A percentile compares a stretch with the other conserved stretches of the same genome.
Evolutionary conservation across 30 jellyfish, hydroid and myxozoan species (phyloP).

Genomic region (Mastigias papua): DNA sequence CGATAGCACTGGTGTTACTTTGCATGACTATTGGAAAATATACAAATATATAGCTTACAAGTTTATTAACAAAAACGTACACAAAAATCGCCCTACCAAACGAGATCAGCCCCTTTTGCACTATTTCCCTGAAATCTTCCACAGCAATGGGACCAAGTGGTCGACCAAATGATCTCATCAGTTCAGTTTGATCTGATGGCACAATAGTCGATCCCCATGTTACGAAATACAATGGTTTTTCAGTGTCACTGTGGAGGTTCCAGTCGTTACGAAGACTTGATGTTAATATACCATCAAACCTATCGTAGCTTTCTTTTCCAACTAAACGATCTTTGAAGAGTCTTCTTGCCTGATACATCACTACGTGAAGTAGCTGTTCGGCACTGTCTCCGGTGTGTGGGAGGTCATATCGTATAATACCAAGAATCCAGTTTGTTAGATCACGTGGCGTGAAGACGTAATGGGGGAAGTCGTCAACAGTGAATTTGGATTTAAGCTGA

Average conservation of each 20-base stretch:
- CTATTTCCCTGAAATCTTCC: constrained; percentile 83
- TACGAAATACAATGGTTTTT: constrained; percentile 69
- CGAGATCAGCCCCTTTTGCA: constrained; percentile 84
- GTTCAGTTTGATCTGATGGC: constrained; percentile 78
- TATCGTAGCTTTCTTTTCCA: constrained; percentile 86
- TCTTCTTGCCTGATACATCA: constrained; percentile 88
- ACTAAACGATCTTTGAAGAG: constrained; percentile 91
- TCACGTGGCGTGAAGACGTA: constrained; percentile 97
- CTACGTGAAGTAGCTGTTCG: constrained; percentile 63
- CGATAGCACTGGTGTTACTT: no score
- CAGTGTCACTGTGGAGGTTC: constrained; percentile 70
- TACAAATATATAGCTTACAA: no score
- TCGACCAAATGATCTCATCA: constrained; percentile 82
- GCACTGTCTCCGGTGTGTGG: constrained; percentile 72
- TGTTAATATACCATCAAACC: constrained; percentile 75
- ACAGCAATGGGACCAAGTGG: constrained; percentile 82
- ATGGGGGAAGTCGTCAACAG: constrained; percentile 94
- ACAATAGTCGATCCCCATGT: constrained; percentile 94
- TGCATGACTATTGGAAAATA: no score
- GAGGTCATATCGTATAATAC: constrained; percentile 84
- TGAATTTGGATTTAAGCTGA: constrained; percentile 84
- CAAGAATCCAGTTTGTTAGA: constrained; percentile 89
- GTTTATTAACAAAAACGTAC: no score
- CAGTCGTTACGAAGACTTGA: constrained; percentile 88
- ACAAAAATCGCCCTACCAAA: no score